phyloP scores from a whole-genome alignment of 1,140 invertebrate species.

The Telenomus remus region DNA sequence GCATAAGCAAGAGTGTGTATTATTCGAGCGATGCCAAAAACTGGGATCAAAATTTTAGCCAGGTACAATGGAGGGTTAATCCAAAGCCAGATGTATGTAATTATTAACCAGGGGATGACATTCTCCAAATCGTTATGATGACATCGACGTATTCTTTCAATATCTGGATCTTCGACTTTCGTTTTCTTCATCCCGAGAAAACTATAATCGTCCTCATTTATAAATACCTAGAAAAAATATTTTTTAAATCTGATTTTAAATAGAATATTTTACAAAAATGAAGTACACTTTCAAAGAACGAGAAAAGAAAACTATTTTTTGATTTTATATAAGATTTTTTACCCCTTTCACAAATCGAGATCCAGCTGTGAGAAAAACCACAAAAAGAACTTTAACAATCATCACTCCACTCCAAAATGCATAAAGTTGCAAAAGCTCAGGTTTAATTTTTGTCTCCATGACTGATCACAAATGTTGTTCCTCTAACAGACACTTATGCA shows the following conservation, averaged over 20 bases:
- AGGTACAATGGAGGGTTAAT: slow-evolving; percentile 76
- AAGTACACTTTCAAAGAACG: not conserved
- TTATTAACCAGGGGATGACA: slow-evolving; percentile 79
- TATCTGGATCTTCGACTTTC: slow-evolving; percentile 75
- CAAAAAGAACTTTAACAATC: slow-evolving; percentile 10
- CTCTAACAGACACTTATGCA: not conserved
- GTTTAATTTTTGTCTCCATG: not conserved
- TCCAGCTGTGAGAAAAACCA: slow-evolving; percentile 1
- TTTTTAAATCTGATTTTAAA: not conserved
- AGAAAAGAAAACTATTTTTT: no score
- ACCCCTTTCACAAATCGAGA: slow-evolving; percentile 11
- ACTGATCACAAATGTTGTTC: not conserved
- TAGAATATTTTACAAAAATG: not conserved
- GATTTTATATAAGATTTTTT: no score
- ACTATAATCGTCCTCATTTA: slow-evolving; percentile 76
- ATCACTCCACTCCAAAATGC: slow-evolving; percentile 16
- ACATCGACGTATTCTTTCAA: slow-evolving; percentile 79
- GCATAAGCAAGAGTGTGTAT: slow-evolving; percentile 80
- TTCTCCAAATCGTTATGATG: slow-evolving; percentile 85
- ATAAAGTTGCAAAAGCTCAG: slow-evolving; percentile 6
- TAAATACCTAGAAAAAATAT: not conserved
- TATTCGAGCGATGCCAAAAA: slow-evolving; percentile 77
- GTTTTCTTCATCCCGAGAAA: slow-evolving; percentile 16
- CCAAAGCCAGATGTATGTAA: slow-evolving; percentile 78
- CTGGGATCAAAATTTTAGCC: slow-evolving; percentile 78